Conservation (phyloP, 2,797 vertebrate genomes). For the Acanthurus leucopareius region DNA sequence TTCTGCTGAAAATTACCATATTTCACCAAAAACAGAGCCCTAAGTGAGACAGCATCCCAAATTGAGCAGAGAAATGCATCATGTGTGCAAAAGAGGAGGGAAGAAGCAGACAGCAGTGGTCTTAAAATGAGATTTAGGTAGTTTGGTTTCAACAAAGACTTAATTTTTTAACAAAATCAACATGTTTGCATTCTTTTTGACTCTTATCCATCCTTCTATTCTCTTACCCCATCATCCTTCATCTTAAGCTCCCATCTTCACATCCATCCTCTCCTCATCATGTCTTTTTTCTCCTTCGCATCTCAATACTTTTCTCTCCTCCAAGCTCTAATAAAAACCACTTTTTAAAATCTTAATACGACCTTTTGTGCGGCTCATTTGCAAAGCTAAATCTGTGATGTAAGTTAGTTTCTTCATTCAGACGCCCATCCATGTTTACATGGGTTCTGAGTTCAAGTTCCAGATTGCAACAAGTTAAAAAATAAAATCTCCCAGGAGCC, state of each 20-base stretch:
- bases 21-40: conserved; percentile 12
- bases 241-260: not conserved
- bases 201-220: no score
- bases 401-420: conserved; percentile 6
- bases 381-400: not conserved
- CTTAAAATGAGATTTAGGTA: not conserved
- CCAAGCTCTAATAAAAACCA: no score
- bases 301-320: no score
- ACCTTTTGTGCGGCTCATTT: conserved; percentile 2
- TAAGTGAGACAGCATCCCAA: not conserved
- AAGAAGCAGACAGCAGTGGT: not conserved
- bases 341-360: not conserved
- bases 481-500: conserved; percentile 14
- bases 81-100: not conserved
- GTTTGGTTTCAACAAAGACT: not conserved
- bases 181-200: not conserved
- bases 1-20: conserved; percentile 1
- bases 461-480: conserved; percentile 1
- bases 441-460: conserved; percentile 19
- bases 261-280: not conserved
- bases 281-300: not conserved
- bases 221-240: not conserved
- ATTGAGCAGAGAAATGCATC: not conserved
- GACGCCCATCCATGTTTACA: conserved; percentile 4
- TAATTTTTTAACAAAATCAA: not conserved